Conservation (phyloP, 2,797 vertebrate species). For the Graptemys geographica region DNA sequence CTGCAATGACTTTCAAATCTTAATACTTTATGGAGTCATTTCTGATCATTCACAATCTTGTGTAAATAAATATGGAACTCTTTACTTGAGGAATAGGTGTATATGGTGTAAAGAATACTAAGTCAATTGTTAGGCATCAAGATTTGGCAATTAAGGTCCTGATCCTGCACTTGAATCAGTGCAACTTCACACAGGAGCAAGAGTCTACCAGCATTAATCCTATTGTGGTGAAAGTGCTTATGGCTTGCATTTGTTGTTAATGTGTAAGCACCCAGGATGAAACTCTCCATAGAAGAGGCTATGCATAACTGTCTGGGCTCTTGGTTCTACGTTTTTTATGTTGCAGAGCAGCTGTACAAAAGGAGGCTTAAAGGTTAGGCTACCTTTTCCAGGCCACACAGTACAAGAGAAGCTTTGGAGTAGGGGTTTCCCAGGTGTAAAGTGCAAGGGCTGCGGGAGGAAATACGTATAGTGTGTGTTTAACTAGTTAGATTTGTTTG, state of each 20-base stretch:
- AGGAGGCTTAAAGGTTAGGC: background rate
- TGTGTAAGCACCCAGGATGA: background rate
- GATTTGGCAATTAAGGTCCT: background rate
- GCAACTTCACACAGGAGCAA: background rate
- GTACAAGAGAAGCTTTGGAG: background rate
- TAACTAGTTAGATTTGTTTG: background rate
- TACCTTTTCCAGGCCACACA: background rate
- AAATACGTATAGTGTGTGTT: background rate
- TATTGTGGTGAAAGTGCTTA: slow-evolving; percentile 2
- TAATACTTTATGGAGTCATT: background rate
- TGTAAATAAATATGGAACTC: background rate
- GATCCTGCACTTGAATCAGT: background rate
- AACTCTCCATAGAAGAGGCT: background rate
- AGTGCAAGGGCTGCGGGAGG: background rate
- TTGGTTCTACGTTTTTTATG: background rate
- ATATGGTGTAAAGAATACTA: background rate
- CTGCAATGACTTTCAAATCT: background rate
- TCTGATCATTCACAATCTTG: background rate
- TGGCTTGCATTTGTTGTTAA: background rate
- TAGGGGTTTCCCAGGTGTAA: background rate
- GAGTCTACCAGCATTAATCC: background rate
- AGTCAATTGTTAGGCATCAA: background rate
- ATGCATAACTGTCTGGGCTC: background rate
- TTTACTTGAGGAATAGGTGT: background rate
- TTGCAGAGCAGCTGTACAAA: background rate